Base-by-base conservation (phyloP, 2,888 invertebrate genomes). In the Pterostichus madidus region DNA sequence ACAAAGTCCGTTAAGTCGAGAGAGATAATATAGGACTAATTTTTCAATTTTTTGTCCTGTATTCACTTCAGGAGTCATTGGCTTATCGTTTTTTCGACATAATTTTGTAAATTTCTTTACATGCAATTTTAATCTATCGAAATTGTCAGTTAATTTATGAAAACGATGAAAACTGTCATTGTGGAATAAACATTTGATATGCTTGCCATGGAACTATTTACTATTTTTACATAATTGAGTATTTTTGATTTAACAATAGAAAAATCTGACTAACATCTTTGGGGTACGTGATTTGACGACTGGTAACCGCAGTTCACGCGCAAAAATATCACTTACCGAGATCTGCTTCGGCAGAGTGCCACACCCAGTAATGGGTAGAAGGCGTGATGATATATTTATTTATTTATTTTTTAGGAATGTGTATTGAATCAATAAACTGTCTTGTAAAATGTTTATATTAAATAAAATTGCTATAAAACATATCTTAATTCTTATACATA, bases 11-110 rank as follows among this genome's bases (percentile, higher is more conserved):
- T 83, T 84, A n/a, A 85, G 68, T 53, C 85, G 84, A 5, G 84
- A 83, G 52, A 86, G 73, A 76, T 86, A 86, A 83, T 86, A 84
- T 15, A 85, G 59, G 3, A 85, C 86, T 35, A 85, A 84, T 82
- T 86, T 85, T 77, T 86, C 85, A 35, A 49, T 7, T 49, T 31
- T 52, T 10, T 75, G 4, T 11, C 17, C 64, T 32, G 15, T 1
- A 17, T 56, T 56, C 56, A 56, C 24, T 56, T 17, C 56, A 56
- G 15, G 15, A 56, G 11, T 56, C 10, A 13, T 49, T 49, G 13
- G 11, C 10, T n/a, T n/a, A n/a, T n/a, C 49, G 13, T 24, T 71
- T 71, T 44, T 44, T 44, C 44, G 44, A 44, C 68, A 71, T 24
- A 3, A 24, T 24, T 56, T 56, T 56, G 17, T 56, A 56, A 56